Base-by-base conservation (phyloP, 2,113 vertebrate genomes). In the Paradisaea rubra region DNA sequence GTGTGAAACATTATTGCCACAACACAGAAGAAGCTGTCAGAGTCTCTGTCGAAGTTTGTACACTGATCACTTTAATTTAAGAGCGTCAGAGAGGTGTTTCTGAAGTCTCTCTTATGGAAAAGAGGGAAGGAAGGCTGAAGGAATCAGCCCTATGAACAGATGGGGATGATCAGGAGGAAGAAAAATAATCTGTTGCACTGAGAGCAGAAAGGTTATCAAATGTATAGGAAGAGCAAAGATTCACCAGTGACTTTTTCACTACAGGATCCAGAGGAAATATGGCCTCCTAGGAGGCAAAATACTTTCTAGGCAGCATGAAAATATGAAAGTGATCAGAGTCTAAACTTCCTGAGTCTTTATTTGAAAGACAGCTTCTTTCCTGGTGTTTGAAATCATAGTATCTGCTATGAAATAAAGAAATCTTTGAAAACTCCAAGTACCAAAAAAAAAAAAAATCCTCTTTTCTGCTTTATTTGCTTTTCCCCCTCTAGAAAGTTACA, bases 401-500 rank as follows among this genome's bases (percentile, higher is more conserved):
- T 63, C 68, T 89, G 88, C 95, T 96, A 97, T 95, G 90, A 97
- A 95, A 95, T 77, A 94, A 97, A 97, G 93, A 97, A 97, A 97
- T 96, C 95, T 95, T 88, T 66, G 54, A 93, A 91, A 96, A 91
- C 45, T 85, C 94, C n/a, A 79, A 92, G 21, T 50, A 63, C 9
- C 5, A 42, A 60, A 44, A 70, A 90, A 69, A 76, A 82, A 79
- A 93, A 94, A 80, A 87, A 95, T 97, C 94, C 96, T 95, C 95
- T 97, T 97, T 96, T 97, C 93, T 97, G 86, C 95, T 96, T 86
- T 97, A 97, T 96, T 97, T 97, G 96, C 96, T 95, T 96, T 93
- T 83, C 72, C 94, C 53, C 61, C 82, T 97, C 91, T 94, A 97
- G 95, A 97, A 96, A 95, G 96, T 97, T 96, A 96, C 96, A 95